A percentile compares a stretch with the other conserved stretches of the same genome.
Evolutionary conservation across 2,113 vertebrate species (phyloP).

Genomic region (Aegithalos caudatus): DNA sequence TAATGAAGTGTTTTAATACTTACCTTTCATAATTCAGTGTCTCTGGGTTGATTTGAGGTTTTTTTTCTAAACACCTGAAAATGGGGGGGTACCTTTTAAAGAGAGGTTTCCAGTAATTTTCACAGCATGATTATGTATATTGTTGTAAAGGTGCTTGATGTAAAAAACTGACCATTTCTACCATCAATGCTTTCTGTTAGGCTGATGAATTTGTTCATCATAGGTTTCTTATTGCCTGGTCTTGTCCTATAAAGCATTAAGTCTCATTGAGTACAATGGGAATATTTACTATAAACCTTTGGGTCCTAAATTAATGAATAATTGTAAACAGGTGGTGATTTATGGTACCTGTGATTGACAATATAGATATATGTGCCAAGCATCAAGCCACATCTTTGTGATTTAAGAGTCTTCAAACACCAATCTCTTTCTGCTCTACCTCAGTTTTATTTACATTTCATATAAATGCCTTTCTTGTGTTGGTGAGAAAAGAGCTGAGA

Average conservation of each 20-base stretch:
- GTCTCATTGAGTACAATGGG: background rate
- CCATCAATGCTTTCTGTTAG: background rate
- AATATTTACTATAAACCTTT: background rate
- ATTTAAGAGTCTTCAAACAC: background rate
- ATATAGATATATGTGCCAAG: background rate
- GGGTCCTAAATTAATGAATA: background rate
- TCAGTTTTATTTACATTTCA: background rate
- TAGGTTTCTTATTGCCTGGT: background rate
- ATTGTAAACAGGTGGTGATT: background rate
- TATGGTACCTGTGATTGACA: background rate
- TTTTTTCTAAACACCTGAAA: background rate
- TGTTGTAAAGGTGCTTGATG: background rate
- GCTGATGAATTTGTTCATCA: background rate
- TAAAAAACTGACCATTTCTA: background rate
- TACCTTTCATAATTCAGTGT: background rate
- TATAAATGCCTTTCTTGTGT: background rate
- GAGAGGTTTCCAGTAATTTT: background rate
- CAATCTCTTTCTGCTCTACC: background rate
- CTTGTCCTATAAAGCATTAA: background rate
- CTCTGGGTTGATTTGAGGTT: background rate
- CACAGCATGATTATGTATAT: background rate
- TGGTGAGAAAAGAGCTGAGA: background rate
- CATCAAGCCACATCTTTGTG: background rate
- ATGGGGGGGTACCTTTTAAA: background rate
- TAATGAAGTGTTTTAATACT: background rate